Evolutionary conservation across 2,797 vertebrate genomes (phyloP).

Genomic region (Octomys mimax): DNA sequence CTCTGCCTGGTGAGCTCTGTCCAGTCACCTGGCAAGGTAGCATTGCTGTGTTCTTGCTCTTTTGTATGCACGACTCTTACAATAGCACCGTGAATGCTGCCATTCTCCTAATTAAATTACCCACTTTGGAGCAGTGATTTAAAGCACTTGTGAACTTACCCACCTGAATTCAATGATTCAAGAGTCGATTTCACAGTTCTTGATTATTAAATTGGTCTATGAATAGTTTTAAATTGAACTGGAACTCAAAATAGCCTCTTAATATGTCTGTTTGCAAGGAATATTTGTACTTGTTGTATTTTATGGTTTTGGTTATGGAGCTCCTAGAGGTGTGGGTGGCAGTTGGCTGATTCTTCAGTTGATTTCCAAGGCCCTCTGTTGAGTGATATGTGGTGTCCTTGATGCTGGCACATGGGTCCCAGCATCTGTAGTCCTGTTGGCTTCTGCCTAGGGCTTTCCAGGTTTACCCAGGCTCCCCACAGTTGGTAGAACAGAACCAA

Average conservation of each 20-base stretch:
- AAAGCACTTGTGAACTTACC: constrained; percentile 77
- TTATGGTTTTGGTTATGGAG: neutral
- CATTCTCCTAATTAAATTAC: constrained; percentile 80
- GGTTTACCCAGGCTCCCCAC: neutral
- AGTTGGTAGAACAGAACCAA: too few relatives aligned
- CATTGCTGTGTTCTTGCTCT: neutral
- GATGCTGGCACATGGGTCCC: neutral
- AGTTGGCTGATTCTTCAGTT: neutral
- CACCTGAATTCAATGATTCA: constrained; percentile 77
- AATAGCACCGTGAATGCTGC: constrained; percentile 38
- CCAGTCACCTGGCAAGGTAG: neutral
- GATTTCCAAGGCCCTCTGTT: neutral
- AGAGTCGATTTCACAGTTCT: constrained; percentile 79
- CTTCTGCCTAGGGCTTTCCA: neutral
- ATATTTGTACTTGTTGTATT: neutral
- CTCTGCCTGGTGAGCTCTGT: neutral
- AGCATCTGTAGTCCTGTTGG: fast-evolving
- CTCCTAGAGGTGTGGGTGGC: neutral
- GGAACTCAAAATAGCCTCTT: constrained; percentile 79
- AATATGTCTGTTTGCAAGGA: constrained; percentile 69
- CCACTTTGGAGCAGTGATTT: constrained; percentile 75
- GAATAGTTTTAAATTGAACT: constrained; percentile 81
- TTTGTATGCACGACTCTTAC: constrained; percentile 71
- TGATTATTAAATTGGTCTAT: constrained; percentile 82
- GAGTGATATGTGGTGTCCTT: neutral